A percentile compares a stretch with the other conserved stretches of the same genome.
These are phyloP conservation scores for Camarhynchus parvulus DNA, from an alignment of 2,113 vertebrate species.

Conservation along the genomic window DNA sequence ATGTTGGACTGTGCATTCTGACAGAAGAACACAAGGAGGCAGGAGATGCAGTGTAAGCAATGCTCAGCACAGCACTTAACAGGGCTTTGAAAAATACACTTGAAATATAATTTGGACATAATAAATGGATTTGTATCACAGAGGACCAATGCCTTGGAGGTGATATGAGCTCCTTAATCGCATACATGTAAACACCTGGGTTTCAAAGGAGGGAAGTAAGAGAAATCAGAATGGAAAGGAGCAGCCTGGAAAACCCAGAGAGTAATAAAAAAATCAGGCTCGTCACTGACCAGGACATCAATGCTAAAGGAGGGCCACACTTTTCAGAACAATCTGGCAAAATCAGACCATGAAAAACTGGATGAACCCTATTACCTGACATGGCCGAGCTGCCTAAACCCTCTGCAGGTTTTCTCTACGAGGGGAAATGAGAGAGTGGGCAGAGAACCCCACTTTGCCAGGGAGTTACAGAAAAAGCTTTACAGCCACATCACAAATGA, in stretches of 20 bases:
- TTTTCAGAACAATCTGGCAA: background rate
- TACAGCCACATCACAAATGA: background rate
- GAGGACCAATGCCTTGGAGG: background rate
- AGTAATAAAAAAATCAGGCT: background rate
- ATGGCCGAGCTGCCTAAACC: background rate
- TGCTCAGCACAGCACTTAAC: background rate
- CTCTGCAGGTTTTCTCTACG: background rate
- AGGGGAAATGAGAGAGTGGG: background rate
- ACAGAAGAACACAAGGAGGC: background rate
- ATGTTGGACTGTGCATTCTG: background rate
- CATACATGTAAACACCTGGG: background rate
- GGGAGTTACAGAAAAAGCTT: background rate
- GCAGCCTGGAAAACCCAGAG: background rate
- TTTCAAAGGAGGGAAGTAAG: background rate
- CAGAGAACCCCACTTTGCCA: background rate
- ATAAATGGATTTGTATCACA: background rate
- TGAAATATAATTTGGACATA: background rate
- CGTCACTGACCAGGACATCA: slow-evolving; percentile 27
- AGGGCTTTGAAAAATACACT: background rate
- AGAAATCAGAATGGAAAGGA: slow-evolving; percentile 17
- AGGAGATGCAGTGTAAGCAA: background rate
- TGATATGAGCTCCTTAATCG: background rate
- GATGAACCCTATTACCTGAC: background rate
- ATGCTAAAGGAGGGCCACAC: background rate
- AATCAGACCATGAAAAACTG: background rate